Base-by-base conservation (phyloP, 1,140 invertebrate species). In the Drosophila lacteicornis region DNA sequence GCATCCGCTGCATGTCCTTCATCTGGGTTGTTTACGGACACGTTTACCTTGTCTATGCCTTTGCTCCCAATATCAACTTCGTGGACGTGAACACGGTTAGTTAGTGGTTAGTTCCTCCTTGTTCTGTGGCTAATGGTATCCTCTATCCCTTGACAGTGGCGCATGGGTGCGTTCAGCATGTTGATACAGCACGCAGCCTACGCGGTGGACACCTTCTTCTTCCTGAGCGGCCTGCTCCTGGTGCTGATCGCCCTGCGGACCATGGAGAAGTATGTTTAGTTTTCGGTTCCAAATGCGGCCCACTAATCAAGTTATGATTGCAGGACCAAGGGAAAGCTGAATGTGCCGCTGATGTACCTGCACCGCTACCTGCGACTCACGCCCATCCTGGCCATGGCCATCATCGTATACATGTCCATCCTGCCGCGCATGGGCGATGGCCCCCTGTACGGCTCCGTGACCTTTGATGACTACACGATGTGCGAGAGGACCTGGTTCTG, bases 151-250 rank as follows among this genome's bases (percentile, higher is more conserved):
- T 50, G 40, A 3, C 43, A 87, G 81, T 93, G 40, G 94, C 59
- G 4, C 63, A 83, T n/a, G 75, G 93, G 40, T 70, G 94, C 22
- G 92, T 95, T 7, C 63, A 93, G 94, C 6, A 95, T 95, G 75
- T 93, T 95, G 8, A 65, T 93, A 0, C 65, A 95, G 4, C 94
- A 94, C 75, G 94, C 94, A 3, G 93, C 94, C 0, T 97, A 97
- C 91, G 97, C 97, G 62, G 98, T 98, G 1, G 97, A 98, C 86
- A 97, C 97, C 0, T 98, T 98, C 93, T 98, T 98, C 94, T 97
- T 97, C 84, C 88, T 92, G 19, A 96, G 96, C 56, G 95, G 95
- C 5, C 95, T 96, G 75, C 93, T 96, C 19, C 94, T 96, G 71
- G 93, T 94, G 71, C 93, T 95, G 57, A 93, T 95, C 22, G 87